Base-by-base conservation (phyloP, 2,113 vertebrate genomes). In the Callionymus lyra region DNA sequence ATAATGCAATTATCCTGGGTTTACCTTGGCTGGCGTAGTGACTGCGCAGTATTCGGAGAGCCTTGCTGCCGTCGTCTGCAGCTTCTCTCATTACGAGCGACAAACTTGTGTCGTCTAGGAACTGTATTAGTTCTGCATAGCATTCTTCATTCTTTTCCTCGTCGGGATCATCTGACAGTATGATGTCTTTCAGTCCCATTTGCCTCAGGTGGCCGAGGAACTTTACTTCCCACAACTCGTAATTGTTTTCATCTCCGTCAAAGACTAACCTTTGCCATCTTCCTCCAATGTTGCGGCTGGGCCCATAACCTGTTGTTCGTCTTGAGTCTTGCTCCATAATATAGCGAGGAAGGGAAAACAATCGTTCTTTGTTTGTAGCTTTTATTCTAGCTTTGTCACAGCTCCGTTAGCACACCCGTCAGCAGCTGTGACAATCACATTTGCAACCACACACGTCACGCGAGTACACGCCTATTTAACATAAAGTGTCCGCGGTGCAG, bases 241-340 rank as follows among this genome's bases (percentile, higher is more conserved):
- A 37, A 3, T 37, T 37, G 6, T 37, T 37, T 13, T 37, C 35
- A 8, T 37, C 10, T 16, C 37, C 37, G 6, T 38, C 15, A 3
- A 38, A 16, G 3, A 37, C 12, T 13, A 37, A 13, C 6, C 35
- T 13, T 15, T 37, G 35, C 35, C 35, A 12, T n/a, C 35, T 37
- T 37, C 35, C 35, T 37, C 12, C 35, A 13, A 6, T 13, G 12
- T 6, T 6, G 6, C 35, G 4, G 12, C 35, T 37, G 2, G 35
- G 12, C 2, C 35, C 35, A 37, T 37, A 37, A 37, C 35, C 35
- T 37, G 35, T 37, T 37, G 12, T n/a, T n/a, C n/a, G n/a, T n/a
- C n/a, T n/a, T n/a, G n/a, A n/a, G n/a, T n/a, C n/a, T n/a, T n/a
- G n/a, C n/a, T n/a, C n/a, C n/a, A n/a, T n/a, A n/a, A n/a, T n/a